Percentiles rank a stretch among this genome's conserved stretches.
phyloP scores from a whole-genome alignment of 1,140 invertebrate genomes.

The Drosophila ercepeae region DNA sequence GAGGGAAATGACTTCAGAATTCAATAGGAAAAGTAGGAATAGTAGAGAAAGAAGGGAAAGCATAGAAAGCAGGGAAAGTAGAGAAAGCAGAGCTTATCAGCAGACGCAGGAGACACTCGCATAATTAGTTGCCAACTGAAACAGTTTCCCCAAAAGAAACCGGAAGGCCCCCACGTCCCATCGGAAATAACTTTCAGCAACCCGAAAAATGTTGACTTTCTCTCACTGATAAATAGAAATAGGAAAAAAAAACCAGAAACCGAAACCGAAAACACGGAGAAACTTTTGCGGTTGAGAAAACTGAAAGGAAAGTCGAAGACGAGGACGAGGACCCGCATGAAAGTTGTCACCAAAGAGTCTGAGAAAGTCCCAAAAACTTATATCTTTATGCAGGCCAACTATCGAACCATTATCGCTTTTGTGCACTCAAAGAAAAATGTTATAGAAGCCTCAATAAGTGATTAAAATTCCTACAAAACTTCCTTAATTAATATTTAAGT shows the following conservation, averaged over 20 bases:
- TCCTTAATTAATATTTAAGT: background rate
- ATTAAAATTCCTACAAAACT: no score
- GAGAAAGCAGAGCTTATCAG: slow-evolving; percentile 48
- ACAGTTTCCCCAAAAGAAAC: background rate
- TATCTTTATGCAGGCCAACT: slow-evolving; percentile 33
- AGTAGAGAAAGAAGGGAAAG: no score
- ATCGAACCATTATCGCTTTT: slow-evolving; percentile 4
- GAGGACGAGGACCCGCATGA: slow-evolving; percentile 43
- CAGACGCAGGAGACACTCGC: slow-evolving; percentile 31
- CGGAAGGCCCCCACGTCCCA: background rate
- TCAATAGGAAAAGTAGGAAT: no score
- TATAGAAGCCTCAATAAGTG: no score
- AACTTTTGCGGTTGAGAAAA: slow-evolving; percentile 71
- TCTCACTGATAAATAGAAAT: slow-evolving; percentile 53
- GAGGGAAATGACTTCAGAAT: no score
- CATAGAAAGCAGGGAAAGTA: background rate
- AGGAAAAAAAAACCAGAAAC: slow-evolving; percentile 2
- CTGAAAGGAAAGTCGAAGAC: slow-evolving; percentile 15
- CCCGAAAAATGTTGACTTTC: slow-evolving; percentile 56
- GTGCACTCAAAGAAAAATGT: background rate
- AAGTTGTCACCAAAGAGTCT: slow-evolving; percentile 45
- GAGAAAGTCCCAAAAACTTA: slow-evolving; percentile 30
- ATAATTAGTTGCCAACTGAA: slow-evolving; percentile 65
- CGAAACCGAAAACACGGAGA: slow-evolving; percentile 20
- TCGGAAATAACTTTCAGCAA: slow-evolving; percentile 15